Base-by-base conservation (phyloP, 2,797 vertebrate genomes). In the Poecilia gillii region DNA sequence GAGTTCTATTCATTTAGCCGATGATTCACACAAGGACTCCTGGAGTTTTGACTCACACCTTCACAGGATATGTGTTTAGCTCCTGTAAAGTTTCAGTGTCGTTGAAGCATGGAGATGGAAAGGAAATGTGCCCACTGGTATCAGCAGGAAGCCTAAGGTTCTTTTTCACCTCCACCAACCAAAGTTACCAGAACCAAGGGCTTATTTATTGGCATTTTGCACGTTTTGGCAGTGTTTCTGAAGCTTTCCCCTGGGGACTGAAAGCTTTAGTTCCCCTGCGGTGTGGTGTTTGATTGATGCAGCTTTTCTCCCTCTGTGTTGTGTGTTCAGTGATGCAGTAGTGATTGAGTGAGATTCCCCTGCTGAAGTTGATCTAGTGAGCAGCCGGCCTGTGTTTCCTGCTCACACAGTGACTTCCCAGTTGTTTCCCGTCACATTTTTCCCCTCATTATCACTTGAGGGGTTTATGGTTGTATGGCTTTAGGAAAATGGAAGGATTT, bases 241-340 rank as follows among this genome's bases (percentile, higher is more conserved):
- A 89, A 87, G 85, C 91, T 85, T 84, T 73, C 85, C 92, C 81
- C 49, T 43, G 82, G 87, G 87, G 87, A 31, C 78, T 78, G 51
- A 73, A 74, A 86, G 84, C 82, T 33, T 18, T 79, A 72, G 77
- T 78, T 91, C 85, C 85, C 68, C 86, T 14, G 85, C 79, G 81
- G 89, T 9, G 57, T 70, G 75, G 84, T 73, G 84, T 92, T 90
- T 94, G 91, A 93, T 92, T 89, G 88, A 94, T 94, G 89, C 85
- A 76, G 85, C 85, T 77, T 83, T 80, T 85, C 86, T 85, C 76
- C 47, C 0, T 89, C 84, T 80, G 49, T 84, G 84, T 79, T 82
- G 87, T 87, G 90, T 92, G 90, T 86, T 89, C 91, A 91, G 82
- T 85, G 90, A 87, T 90, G 91, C 85, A 45, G 77, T n/a, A 83